Evolutionary conservation across 2,113 vertebrate genomes (phyloP).

Genomic region (Hirundichthys speculiger): DNA sequence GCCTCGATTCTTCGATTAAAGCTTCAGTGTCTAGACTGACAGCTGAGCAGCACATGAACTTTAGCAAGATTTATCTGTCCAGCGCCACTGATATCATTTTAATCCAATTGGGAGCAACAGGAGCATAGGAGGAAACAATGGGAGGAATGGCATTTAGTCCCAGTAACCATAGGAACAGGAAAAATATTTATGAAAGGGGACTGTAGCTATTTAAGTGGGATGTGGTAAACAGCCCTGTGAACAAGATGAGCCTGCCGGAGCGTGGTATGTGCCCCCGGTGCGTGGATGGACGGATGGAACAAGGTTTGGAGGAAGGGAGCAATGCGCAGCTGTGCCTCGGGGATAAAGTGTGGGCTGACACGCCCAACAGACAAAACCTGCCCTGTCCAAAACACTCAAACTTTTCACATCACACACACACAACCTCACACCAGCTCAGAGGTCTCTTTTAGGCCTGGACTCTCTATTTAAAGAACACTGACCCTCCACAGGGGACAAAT

Average conservation of each 20-base stretch:
- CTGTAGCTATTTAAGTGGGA: slow-evolving; percentile 49
- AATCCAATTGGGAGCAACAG: slow-evolving; percentile 19
- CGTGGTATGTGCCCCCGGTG: slow-evolving; percentile 26
- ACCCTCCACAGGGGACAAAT: slow-evolving; percentile 36
- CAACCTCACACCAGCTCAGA: neutral
- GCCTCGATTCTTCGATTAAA: too few species aligned
- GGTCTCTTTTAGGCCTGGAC: slow-evolving; percentile 37
- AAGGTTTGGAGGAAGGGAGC: slow-evolving; percentile 1
- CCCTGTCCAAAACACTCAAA: slow-evolving; percentile 21
- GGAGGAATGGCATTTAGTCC: slow-evolving; percentile 42
- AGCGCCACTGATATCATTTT: slow-evolving; percentile 8
- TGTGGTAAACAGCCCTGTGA: slow-evolving; percentile 35
- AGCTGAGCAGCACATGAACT: slow-evolving; percentile 25
- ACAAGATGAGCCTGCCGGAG: slow-evolving; percentile 21
- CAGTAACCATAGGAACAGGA: slow-evolving; percentile 52
- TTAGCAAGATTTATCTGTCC: too few species aligned
- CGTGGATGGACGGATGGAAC: slow-evolving; percentile 20
- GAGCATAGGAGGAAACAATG: slow-evolving; percentile 45
- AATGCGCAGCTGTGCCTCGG: slow-evolving; percentile 61
- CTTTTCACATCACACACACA: slow-evolving; percentile 26
- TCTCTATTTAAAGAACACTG: slow-evolving; percentile 48
- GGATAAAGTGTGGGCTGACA: slow-evolving; percentile 39
- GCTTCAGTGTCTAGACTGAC: neutral
- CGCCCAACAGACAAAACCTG: neutral
- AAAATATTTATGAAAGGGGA: slow-evolving; percentile 62